Base-by-base conservation (phyloP, 1,140 invertebrate species). In the Leptinotarsa texana region DNA sequence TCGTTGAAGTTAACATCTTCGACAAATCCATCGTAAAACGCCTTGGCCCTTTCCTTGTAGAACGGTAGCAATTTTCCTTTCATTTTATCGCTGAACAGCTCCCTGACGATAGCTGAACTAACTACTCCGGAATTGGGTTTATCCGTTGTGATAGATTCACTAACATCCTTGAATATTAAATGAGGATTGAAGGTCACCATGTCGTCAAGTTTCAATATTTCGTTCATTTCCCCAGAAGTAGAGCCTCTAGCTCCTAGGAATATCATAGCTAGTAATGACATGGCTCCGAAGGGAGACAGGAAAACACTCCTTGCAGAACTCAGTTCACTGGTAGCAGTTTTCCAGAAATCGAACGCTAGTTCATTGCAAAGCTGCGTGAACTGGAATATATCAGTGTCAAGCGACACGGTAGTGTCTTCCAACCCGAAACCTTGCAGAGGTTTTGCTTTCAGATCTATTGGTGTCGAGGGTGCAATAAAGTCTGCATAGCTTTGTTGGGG, bases 181-280 rank as follows among this genome's bases (percentile, higher is more conserved):
- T 96, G 94, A 1, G 94, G 94, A 86, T 95, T 96, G 78, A 96
- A 96, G 1, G 93, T 94, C 0, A 94, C 91, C 88, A 95, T 94
- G 75, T 96, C 94, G 81, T 96, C 94, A 8, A 96, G 85, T 78
- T 92, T 91, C 0, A 96, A 87, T 15, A 96, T 89, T 77, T 95
- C 93, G 81, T 96, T 95, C 92, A 96, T 95, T 88, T 96, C 93
- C 1, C 92, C 93, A 1, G 94, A 95, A 0, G 95, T 96, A n/a
- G 92, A 89, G 49, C 95, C 94, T 75, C 93, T 88, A 4, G 95
- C 94, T 3, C 95, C 95, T 57, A 96, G 88, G 83, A 95, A 96
- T 48, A 96, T 90, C 94, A 96, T 95, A 3, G 94, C 93, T 3
- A 96, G 82, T 81, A 95, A 89, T 3, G 93, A 95, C 2, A 92